Conservation (phyloP, 2,797 vertebrate species). For the Staurois parvus region DNA sequence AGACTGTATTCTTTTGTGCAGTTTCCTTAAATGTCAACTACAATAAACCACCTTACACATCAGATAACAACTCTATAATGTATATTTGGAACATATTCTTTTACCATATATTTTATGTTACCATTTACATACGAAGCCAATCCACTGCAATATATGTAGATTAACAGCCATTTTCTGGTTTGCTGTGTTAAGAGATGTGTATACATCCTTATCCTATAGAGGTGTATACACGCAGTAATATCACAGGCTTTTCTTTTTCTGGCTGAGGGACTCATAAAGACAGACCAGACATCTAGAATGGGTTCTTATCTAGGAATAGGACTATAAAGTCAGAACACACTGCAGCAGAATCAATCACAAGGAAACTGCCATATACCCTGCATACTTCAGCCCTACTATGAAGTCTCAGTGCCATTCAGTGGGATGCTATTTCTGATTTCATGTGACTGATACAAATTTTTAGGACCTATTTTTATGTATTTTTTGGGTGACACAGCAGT, state of each 20-base stretch:
- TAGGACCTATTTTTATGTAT: no score
- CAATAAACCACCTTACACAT: neutral
- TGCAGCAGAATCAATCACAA: slow-evolving; percentile 21
- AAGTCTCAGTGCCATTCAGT: neutral
- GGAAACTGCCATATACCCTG: neutral
- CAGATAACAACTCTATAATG: neutral
- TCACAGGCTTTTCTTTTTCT: slow-evolving; percentile 13
- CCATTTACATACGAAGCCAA: neutral
- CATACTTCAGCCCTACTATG: neutral
- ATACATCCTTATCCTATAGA: neutral
- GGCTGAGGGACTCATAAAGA: slow-evolving; percentile 14
- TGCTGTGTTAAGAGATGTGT: neutral
- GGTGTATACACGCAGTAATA: neutral
- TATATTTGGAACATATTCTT: neutral
- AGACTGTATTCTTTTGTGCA: neutral
- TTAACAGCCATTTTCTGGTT: neutral
- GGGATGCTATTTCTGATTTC: neutral
- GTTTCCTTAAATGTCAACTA: slow-evolving; percentile 1
- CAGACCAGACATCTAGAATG: neutral
- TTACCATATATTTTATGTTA: neutral
- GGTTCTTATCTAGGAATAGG: neutral
- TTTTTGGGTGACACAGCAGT: no score
- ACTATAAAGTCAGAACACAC: slow-evolving; percentile 13
- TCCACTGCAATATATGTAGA: neutral
- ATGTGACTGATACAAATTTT: neutral